Base-by-base conservation (phyloP, 2,113 vertebrate species). In the Lycocorax pyrrhopterus region DNA sequence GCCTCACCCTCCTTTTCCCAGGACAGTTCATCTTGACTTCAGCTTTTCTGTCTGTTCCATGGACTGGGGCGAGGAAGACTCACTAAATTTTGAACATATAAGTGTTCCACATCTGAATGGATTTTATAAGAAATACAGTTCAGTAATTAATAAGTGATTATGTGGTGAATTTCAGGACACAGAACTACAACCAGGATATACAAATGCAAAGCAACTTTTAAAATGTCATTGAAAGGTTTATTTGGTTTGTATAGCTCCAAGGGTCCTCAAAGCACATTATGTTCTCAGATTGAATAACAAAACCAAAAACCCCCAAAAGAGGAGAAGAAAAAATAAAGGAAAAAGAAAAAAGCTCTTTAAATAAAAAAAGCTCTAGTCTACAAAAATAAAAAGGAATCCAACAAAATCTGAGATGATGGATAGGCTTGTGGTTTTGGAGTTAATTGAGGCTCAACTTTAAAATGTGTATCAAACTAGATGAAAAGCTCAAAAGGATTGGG, bases 291-390 rank as follows among this genome's bases (percentile, higher is more conserved):
- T 32, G 0, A 21, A 52, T 47, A 39, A 47, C 9, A 59, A 46
- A 21, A 13, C 4, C 6, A 8, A 13, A 11, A 4, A 8, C 5
- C 7, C 4, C 5, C 7, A 3, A 55, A 14, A 26, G 10, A 18
- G 2, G 22, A 5, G 1, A 32, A 41, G 1, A 17, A 25, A 18
- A 15, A 46, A 10, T 0, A 29, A 30, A 33, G 4, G 3, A 37
- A 39, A 46, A 16, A 14, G 0, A 33, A 41, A 32, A 85, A 52
- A 32, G 2, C 5, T 47, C 9, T 52, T 80, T 62, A 33, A 16
- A 62, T 46, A 4, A 58, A 58, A 58, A 39, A 47, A 21, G 4
- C 6, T 81, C 16, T 66, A 58, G 14, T 56, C 16, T 44, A 32
- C 8, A 44, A 52, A 73, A 72, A 58, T 27, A 35, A 60, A 90